Base-by-base conservation (phyloP, 2,888 invertebrate species). In the Cheilosia grossa region DNA sequence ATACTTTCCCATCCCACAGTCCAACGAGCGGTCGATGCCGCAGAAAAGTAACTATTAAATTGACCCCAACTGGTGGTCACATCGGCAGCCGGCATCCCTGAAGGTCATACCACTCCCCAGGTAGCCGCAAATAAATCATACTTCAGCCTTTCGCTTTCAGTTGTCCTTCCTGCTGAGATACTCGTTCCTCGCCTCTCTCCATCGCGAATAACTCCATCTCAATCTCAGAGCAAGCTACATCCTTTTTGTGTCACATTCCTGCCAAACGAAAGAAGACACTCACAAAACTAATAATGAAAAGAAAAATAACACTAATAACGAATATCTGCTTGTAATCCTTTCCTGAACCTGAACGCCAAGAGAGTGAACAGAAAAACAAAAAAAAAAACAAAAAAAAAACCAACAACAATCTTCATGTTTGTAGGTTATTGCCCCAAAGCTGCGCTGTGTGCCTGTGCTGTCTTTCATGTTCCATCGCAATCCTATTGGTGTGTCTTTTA, bases 391-490 rank as follows among this genome's bases (percentile, higher is more conserved):
- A n/a, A n/a, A n/a, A n/a, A n/a, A n/a, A n/a, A n/a, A n/a, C n/a
- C n/a, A n/a, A 54, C 19, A 69, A 58, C 64, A 79, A 78, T 69
- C 74, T 58, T 58, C 74, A 72, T 85, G 85, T 85, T 85, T 85
- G 70, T 85, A 70, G 85, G 85, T 85, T 85, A 85, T 85, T 85
- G 85, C 85, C 85, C 85, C 67, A 75, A 66, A 72, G 85, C 59
- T 85, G 81, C 53, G 81, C 53, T 63, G 54, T 73, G 49, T 37
- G 37, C 37, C 49, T 59, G 63, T n/a, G 56, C 47, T 47, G 17
- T 17, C 67, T 51, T 67, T 9, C 47, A 61, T 53, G 37, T 51
- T 67, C 59, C 58, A 64, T 64, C 51, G 58, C 40, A 17, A 37
- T 30, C 63, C 47, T n/a, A 59, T 54, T 44, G 49, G 19, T 58